phyloP scores from a whole-genome alignment of 2,797 vertebrate species.

The Adrianichthys oophorus region DNA sequence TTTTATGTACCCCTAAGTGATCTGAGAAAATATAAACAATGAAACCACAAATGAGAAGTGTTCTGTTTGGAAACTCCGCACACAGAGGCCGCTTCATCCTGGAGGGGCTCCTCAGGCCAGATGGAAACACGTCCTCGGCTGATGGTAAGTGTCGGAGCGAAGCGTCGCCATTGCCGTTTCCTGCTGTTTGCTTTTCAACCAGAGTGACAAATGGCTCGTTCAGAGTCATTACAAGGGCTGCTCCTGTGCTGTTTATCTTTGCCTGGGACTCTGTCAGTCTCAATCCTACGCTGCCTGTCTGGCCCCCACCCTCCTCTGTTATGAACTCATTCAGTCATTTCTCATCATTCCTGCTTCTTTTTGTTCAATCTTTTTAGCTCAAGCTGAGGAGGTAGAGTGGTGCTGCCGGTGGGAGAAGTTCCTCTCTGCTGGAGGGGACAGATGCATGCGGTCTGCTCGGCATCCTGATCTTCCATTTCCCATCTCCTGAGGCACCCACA shows the following conservation, averaged over 20 bases:
- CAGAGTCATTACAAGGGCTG: conserved; percentile 57
- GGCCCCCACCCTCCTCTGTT: neutral
- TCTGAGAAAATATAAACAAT: too few species aligned
- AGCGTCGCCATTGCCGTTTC: conserved; percentile 36
- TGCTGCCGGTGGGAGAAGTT: conserved; percentile 2
- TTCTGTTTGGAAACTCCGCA: too few species aligned
- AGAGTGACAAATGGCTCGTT: conserved; percentile 67
- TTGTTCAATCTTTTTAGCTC: neutral
- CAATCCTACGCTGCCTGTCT: conserved; percentile 19
- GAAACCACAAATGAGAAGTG: too few species aligned
- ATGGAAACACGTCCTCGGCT: conserved; percentile 42
- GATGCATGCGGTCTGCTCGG: conserved; percentile 48
- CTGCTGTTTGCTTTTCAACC: conserved; percentile 62
- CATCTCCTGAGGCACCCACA: conserved; percentile 36
- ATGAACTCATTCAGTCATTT: conserved; percentile 63
- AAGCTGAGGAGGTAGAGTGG: neutral
- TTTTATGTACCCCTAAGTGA: neutral
- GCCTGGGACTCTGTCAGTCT: conserved; percentile 64
- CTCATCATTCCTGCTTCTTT: conserved; percentile 2
- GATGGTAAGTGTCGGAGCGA: conserved; percentile 54
- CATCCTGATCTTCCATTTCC: conserved; percentile 21
- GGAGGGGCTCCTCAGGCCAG: conserved; percentile 15
- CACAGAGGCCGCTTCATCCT: too few species aligned
- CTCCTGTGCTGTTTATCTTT: conserved; percentile 55
- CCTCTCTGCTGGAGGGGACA: conserved; percentile 51